These are phyloP conservation scores for Hyles lineata DNA, from an alignment of 2,888 invertebrate species.

Conservation along the genomic window DNA sequence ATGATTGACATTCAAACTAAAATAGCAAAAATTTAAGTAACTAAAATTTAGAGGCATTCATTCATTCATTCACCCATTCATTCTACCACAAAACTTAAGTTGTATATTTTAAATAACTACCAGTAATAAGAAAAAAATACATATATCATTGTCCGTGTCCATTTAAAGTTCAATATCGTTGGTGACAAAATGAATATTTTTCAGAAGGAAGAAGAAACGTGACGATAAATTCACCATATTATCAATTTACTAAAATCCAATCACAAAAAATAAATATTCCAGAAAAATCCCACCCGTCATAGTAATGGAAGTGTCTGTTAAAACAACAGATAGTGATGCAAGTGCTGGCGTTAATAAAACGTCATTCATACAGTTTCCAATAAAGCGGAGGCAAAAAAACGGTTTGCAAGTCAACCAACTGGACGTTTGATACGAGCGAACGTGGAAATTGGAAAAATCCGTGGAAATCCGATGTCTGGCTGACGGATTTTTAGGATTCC, in stretches of 20 bases:
- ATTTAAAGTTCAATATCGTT: too few species aligned
- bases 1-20: not conserved
- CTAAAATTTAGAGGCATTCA: too few species aligned
- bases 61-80: too few species aligned
- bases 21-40: too few species aligned
- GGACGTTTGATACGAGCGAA: constrained; percentile 64
- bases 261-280: not conserved
- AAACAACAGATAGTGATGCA: constrained; percentile 39
- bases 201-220: too few species aligned
- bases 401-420: constrained; percentile 57
- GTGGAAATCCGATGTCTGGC: constrained; percentile 47
- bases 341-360: constrained; percentile 45
- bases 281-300: constrained; percentile 34
- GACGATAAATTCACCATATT: too few species aligned
- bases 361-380: constrained; percentile 49
- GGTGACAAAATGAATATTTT: too few species aligned
- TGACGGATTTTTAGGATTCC: constrained; percentile 28
- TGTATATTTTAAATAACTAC: too few species aligned
- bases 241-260: not conserved
- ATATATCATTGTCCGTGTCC: too few species aligned
- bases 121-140: too few species aligned
- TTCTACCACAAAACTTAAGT: too few species aligned
- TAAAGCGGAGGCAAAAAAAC: constrained; percentile 41
- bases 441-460: constrained; percentile 78
- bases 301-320: constrained; percentile 31